A percentile compares a stretch with the other conserved stretches of the same genome.
These are phyloP conservation scores for Beroe forskalii DNA, from an alignment of 37 sponge, comb jelly and placozoan genomes.

Conservation along the genomic window DNA sequence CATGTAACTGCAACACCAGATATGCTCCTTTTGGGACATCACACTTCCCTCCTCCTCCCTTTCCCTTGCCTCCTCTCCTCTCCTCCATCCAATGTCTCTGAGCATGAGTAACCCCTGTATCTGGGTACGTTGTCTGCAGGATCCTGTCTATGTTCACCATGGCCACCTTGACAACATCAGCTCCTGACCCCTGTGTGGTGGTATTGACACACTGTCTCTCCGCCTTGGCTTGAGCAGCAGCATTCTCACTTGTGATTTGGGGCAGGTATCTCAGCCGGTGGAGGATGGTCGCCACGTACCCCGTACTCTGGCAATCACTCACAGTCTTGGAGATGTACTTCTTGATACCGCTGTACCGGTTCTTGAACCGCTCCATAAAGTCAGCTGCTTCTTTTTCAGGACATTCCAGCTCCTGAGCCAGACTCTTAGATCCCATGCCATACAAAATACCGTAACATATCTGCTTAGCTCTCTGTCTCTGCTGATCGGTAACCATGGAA, in stretches of 20 bases:
- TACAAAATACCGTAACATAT: constrained; percentile 98
- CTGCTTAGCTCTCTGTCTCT: constrained; percentile 90
- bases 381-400: constrained; percentile 79
- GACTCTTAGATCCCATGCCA: constrained; percentile 85
- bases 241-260: constrained; percentile 71
- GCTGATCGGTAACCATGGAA: constrained; percentile 68
- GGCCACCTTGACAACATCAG: constrained; percentile 94
- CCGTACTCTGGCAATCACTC: constrained; percentile 71
- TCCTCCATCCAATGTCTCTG: constrained; percentile 33
- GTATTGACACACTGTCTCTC: constrained; percentile 93
- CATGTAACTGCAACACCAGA: constrained; percentile 88
- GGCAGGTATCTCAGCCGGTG: constrained; percentile 82
- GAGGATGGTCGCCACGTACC: constrained; percentile 77
- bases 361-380: constrained; percentile 87
- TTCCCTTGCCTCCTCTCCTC: background rate
- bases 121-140: constrained; percentile 32
- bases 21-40: constrained; percentile 64
- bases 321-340: constrained; percentile 75
- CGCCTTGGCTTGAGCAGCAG: constrained; percentile 74
- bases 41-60: constrained; percentile 27
- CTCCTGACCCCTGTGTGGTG: constrained; percentile 92
- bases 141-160: constrained; percentile 77
- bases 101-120: constrained; percentile 4
- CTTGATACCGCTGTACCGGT: constrained; percentile 75
- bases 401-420: constrained; percentile 82